phyloP scores from a whole-genome alignment of 2,888 invertebrate species.

The Brachycybe producta region DNA sequence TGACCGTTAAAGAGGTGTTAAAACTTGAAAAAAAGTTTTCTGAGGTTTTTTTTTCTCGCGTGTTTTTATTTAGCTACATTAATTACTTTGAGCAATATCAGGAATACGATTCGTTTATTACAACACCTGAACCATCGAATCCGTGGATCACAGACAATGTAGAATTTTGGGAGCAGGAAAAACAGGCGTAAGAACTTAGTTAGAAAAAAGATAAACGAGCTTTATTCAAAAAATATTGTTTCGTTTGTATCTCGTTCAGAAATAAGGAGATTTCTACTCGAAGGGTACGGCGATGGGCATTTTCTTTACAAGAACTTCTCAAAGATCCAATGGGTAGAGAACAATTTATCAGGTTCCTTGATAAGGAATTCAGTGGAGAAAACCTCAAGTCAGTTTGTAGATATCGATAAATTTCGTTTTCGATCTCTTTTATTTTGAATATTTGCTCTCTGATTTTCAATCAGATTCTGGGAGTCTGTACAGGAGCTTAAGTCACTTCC shows the following conservation, averaged over 20 bases:
- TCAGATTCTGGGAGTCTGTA: constrained; percentile 88
- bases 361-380: constrained; percentile 97
- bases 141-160: constrained; percentile 93
- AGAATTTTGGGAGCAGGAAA: constrained; percentile 96
- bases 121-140: constrained; percentile 83
- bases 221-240: not conserved
- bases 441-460: constrained; percentile 9
- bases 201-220: not conserved
- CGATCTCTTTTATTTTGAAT: not conserved
- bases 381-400: constrained; percentile 83
- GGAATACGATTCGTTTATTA: constrained; percentile 92
- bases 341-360: constrained; percentile 88
- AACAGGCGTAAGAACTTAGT: constrained; percentile 53
- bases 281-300: constrained; percentile 92
- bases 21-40: not conserved
- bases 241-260: constrained; percentile 19
- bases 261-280: constrained; percentile 86
- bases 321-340: constrained; percentile 91
- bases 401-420: constrained; percentile 3
- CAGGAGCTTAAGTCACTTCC: constrained; percentile 83
- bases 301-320: constrained; percentile 84
- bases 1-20: not conserved
- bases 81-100: constrained; percentile 88
- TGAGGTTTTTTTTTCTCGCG: not conserved
- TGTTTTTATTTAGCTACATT: constrained; percentile 49